Evolutionary conservation across 2,797 vertebrate species (phyloP).

Genomic region (Aythya fuligula): DNA sequence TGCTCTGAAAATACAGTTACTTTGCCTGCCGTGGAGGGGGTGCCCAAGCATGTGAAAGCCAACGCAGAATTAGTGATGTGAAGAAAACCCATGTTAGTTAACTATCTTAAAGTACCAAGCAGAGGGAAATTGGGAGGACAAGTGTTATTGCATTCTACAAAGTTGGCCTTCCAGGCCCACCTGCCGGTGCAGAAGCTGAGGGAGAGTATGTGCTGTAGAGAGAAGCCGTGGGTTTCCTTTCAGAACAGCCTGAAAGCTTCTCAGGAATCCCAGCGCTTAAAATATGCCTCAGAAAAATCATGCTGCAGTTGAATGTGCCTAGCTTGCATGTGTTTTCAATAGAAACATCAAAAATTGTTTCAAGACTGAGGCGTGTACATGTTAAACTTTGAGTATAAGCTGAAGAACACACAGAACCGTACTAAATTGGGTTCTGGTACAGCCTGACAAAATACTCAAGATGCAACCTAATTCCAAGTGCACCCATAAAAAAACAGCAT

Average conservation of each 20-base stretch:
- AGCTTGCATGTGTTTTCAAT: neutral
- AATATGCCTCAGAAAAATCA: neutral
- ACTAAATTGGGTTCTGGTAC: conserved; percentile 5
- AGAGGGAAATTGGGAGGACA: neutral
- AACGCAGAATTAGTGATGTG: neutral
- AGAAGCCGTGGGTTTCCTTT: neutral
- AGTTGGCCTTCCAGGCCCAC: neutral
- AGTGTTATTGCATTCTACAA: neutral
- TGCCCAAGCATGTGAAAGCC: neutral
- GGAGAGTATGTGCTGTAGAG: fast-evolving
- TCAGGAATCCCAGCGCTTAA: neutral
- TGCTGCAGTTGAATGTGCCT: neutral
- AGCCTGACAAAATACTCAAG: neutral
- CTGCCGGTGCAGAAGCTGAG: neutral
- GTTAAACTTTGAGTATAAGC: neutral
- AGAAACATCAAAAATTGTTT: conserved; percentile 15
- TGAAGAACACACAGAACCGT: neutral
- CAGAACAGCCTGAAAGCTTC: neutral
- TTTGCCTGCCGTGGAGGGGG: neutral
- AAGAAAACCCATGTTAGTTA: neutral
- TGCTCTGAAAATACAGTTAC: neutral
- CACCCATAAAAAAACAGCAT: neutral
- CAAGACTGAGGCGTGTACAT: neutral
- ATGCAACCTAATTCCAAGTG: neutral
- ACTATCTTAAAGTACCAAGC: neutral